Conservation (phyloP, 2,888 invertebrate species). For the Petrolisthes manimaculis region DNA sequence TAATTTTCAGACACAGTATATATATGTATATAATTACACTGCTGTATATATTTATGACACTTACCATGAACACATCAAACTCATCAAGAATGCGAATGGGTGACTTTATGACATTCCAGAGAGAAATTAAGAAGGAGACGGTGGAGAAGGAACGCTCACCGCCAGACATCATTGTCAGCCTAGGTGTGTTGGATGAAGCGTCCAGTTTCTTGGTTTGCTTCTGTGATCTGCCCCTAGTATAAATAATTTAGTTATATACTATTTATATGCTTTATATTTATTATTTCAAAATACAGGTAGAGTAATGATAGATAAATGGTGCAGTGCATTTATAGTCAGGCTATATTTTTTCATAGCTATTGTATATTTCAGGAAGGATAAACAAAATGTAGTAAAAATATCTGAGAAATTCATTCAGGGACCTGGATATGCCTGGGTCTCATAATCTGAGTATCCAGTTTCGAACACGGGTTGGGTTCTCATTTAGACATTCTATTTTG, state of each 20-base stretch:
- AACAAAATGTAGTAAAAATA: too few relatives aligned
- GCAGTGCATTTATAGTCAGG: too few relatives aligned
- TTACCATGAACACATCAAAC: slow-evolving; percentile 96
- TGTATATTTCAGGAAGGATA: too few relatives aligned
- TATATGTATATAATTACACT: too few relatives aligned
- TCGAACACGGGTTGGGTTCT: too few relatives aligned
- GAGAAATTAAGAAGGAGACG: slow-evolving; percentile 89
- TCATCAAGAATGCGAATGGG: slow-evolving; percentile 96
- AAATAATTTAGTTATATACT: too few relatives aligned
- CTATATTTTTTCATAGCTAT: too few relatives aligned
- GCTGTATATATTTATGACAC: not conserved
- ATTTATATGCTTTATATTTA: not conserved
- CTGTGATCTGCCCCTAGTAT: not conserved
- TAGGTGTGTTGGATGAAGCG: slow-evolving; percentile 67
- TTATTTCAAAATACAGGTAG: not conserved
- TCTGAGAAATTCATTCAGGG: too few relatives aligned
- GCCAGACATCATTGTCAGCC: slow-evolving; percentile 80
- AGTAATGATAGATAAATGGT: not conserved
- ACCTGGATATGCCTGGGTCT: too few relatives aligned
- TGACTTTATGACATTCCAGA: slow-evolving; percentile 92
- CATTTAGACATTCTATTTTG: too few relatives aligned
- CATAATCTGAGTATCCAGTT: too few relatives aligned
- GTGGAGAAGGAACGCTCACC: slow-evolving; percentile 97
- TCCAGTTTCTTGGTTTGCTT: not conserved
- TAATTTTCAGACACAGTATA: too few relatives aligned